phyloP scores from a whole-genome alignment of 2,888 invertebrate species.

The Strigamia transsilvanica region DNA sequence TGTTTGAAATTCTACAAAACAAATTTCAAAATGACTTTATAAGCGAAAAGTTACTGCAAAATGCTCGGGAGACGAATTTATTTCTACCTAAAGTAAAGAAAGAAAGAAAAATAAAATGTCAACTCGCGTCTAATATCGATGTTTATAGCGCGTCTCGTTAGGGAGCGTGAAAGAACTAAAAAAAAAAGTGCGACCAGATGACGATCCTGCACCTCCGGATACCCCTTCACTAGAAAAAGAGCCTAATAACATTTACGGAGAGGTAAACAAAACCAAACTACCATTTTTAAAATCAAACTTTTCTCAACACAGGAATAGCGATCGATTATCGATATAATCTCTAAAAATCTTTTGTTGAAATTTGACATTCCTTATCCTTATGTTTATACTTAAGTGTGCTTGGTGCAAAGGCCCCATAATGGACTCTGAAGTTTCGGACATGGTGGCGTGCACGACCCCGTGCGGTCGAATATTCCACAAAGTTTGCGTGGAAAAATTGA shows the following conservation, averaged over 20 bases:
- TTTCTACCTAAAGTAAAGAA: not conserved
- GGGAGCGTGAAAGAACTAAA: not conserved
- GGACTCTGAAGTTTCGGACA: not conserved
- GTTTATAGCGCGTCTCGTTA: not conserved
- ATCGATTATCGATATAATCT: no score
- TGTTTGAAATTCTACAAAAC: slow-evolving; percentile 21
- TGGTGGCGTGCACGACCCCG: not conserved
- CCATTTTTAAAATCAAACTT: no score
- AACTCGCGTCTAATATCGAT: not conserved
- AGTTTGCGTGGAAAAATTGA: not conserved
- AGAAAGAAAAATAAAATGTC: not conserved
- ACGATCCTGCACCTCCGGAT: no score
- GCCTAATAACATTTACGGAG: no score
- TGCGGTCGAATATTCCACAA: not conserved
- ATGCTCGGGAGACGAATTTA: not conserved
- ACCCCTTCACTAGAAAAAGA: no score
- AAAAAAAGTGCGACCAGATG: not conserved
- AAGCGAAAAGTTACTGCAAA: not conserved
- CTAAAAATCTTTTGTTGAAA: no score
- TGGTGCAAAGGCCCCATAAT: not conserved
- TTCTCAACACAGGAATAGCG: no score
- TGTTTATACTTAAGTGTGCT: not conserved
- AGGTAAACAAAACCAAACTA: no score
- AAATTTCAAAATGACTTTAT: slow-evolving; percentile 13
- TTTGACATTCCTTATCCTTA: not conserved